Conservation (phyloP, 2,888 invertebrate genomes). For the Holacanthella duospinosa region DNA sequence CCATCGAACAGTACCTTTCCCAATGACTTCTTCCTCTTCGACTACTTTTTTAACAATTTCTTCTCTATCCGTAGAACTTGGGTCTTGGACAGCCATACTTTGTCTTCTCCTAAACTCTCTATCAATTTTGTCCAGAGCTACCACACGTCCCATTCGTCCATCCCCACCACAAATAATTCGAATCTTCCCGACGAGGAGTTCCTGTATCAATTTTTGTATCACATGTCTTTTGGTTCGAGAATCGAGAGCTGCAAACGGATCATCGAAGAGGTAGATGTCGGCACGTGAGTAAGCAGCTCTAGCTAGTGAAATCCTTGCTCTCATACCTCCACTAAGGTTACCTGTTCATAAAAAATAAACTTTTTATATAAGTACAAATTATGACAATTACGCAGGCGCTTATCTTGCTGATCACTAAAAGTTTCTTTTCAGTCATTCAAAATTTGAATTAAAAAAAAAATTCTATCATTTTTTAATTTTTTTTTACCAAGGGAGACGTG, state of each 20-base stretch:
- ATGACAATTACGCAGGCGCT: no score
- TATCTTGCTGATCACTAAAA: no score
- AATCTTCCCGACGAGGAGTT: not conserved
- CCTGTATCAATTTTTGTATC: not conserved
- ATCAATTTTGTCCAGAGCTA: not conserved
- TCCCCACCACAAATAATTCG: not conserved
- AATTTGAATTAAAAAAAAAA: no score
- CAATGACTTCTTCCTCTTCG: conserved; percentile 18
- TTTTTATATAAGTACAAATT: no score
- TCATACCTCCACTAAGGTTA: conserved; percentile 45
- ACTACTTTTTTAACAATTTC: not conserved
- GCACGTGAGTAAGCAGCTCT: conserved; percentile 29
- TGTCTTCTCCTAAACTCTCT: not conserved
- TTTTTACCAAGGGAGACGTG: no score
- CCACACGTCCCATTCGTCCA: not conserved
- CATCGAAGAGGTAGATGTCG: conserved; percentile 27
- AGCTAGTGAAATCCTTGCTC: conserved; percentile 46
- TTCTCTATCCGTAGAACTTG: no score
- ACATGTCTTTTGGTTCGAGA: conserved; percentile 29
- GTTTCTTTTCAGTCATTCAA: no score
- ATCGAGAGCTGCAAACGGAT: conserved; percentile 25
- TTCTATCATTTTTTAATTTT: no score
- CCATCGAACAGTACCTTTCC: conserved; percentile 21
- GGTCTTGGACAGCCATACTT: not conserved
- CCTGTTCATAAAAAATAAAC: no score